Evolutionary conservation across 2,888 invertebrate genomes (phyloP).

Genomic region (Mylabris sibirica): DNA sequence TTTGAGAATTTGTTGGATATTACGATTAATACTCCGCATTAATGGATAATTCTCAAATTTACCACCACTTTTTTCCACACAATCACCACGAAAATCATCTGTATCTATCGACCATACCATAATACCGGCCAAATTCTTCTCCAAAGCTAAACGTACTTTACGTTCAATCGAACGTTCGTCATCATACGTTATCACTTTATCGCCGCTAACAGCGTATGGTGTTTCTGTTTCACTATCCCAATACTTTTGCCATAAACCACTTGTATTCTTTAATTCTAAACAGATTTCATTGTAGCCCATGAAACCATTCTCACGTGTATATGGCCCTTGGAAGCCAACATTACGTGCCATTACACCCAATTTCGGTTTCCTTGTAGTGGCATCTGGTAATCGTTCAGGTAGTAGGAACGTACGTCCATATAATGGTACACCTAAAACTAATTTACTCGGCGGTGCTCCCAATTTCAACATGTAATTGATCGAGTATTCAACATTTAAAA

Average conservation of each 20-base stretch:
- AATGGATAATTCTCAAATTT: conserved; percentile 69
- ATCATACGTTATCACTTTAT: conserved; percentile 78
- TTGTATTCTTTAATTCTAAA: conserved; percentile 66
- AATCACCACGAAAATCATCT: conserved; percentile 82
- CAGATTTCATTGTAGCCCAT: conserved; percentile 91
- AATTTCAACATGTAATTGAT: conserved; percentile 76
- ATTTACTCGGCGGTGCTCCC: conserved; percentile 78
- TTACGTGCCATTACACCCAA: conserved; percentile 66
- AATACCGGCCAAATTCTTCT: conserved; percentile 74
- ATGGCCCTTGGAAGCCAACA: conserved; percentile 79
- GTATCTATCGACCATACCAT: conserved; percentile 93
- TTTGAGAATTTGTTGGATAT: conserved; percentile 65
- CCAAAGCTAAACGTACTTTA: conserved; percentile 75
- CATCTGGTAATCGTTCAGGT: conserved; percentile 56
- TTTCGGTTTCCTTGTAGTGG: conserved; percentile 52
- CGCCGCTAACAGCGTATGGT: conserved; percentile 68
- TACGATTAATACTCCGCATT: conserved; percentile 76
- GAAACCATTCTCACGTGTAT: conserved; percentile 80
- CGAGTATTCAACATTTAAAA: conserved; percentile 75
- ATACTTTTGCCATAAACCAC: conserved; percentile 70
- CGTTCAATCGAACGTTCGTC: conserved; percentile 75
- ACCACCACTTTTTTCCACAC: conserved; percentile 66
- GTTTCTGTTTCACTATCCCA: conserved; percentile 77
- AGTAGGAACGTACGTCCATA: conserved; percentile 83
- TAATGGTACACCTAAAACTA: conserved; percentile 83